These are phyloP conservation scores for Pelobates fuscus DNA, from an alignment of 2,113 vertebrate genomes.

Conservation along the genomic window DNA sequence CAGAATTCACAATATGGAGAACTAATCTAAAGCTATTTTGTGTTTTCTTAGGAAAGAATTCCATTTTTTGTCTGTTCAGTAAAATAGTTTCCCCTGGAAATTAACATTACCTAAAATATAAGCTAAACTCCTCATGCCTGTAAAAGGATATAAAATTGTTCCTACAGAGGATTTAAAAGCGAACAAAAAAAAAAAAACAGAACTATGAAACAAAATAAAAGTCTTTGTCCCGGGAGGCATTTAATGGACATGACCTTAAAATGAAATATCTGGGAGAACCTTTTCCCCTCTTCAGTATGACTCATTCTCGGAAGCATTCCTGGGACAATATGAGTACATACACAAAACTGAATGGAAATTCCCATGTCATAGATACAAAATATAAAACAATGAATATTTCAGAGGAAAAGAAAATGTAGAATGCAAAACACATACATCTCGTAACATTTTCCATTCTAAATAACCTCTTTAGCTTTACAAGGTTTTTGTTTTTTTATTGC, in stretches of 20 bases:
- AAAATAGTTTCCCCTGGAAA: no score
- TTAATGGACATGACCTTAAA: neutral
- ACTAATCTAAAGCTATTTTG: no score
- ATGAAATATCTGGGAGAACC: neutral
- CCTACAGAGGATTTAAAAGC: no score
- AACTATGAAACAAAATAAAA: neutral
- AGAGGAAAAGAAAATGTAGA: neutral
- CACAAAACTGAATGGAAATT: conserved; percentile 35
- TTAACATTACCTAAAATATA: no score
- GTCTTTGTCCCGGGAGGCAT: neutral
- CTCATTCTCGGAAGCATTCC: neutral
- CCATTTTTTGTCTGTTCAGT: no score
- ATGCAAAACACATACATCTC: neutral
- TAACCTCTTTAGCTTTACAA: no score
- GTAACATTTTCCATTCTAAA: neutral
- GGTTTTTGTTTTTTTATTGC: no score
- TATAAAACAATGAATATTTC: neutral
- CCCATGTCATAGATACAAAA: conserved; percentile 29
- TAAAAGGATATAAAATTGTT: no score
- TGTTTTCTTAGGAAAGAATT: no score
- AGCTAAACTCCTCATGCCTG: no score
- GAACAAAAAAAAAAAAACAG: neutral
- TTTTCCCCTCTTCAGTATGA: conserved; percentile 17
- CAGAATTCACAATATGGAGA: no score
- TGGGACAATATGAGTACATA: neutral